Conservation (phyloP, 2,888 invertebrate species). For the Phaedon cochleariae region DNA sequence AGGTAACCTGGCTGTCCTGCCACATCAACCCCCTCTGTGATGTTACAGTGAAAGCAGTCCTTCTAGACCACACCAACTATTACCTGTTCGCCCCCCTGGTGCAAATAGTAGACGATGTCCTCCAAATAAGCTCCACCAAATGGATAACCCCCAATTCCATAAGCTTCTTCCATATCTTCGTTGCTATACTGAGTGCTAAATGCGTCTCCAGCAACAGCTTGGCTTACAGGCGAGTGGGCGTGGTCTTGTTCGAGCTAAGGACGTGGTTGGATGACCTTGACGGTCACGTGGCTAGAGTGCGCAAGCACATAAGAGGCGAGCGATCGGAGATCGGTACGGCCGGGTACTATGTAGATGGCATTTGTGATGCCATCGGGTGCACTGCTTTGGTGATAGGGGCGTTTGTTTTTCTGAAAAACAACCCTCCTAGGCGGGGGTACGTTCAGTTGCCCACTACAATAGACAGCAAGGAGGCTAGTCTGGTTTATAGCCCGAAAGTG, state of each 20-base stretch:
- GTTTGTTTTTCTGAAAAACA: slow-evolving; percentile 73
- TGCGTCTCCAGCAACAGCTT: slow-evolving; percentile 78
- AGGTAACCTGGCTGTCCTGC: slow-evolving; percentile 72
- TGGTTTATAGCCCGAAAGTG: slow-evolving; percentile 74
- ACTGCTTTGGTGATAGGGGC: slow-evolving; percentile 76
- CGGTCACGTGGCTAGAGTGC: slow-evolving; percentile 83
- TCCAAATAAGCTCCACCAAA: slow-evolving; percentile 59
- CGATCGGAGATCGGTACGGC: slow-evolving; percentile 81
- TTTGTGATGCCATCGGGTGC: slow-evolving; percentile 82
- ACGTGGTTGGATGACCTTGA: slow-evolving; percentile 88
- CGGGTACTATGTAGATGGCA: slow-evolving; percentile 84
- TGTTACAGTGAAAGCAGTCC: slow-evolving; percentile 83
- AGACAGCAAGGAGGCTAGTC: slow-evolving; percentile 64
- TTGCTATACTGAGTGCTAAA: slow-evolving; percentile 79
- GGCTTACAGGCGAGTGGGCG: slow-evolving; percentile 75
- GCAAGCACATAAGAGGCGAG: slow-evolving; percentile 79
- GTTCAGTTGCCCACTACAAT: slow-evolving; percentile 71
- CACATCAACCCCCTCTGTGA: slow-evolving; percentile 78
- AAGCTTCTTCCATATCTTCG: slow-evolving; percentile 79
- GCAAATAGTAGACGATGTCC: slow-evolving; percentile 73
- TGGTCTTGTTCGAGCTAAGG: slow-evolving; percentile 80
- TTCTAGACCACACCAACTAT: slow-evolving; percentile 85
- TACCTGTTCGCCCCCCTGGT: slow-evolving; percentile 84
- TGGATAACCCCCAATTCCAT: slow-evolving; percentile 85
- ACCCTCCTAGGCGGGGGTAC: slow-evolving; percentile 78